Evolutionary conservation across 2,888 invertebrate species (phyloP).

Genomic region (Coremacera marginata): DNA sequence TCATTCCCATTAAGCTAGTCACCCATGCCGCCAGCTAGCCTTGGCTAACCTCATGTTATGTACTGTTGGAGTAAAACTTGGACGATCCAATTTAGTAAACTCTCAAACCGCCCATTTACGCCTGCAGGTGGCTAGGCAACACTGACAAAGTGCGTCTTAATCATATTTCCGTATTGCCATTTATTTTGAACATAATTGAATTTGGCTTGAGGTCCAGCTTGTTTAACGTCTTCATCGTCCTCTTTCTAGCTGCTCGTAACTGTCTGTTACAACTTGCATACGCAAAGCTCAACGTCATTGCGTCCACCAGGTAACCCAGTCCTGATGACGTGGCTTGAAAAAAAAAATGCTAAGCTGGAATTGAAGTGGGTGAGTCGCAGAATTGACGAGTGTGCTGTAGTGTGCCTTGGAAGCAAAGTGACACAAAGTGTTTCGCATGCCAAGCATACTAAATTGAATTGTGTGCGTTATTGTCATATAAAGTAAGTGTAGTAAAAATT

Average conservation of each 20-base stretch:
- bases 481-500: neutral
- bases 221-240: neutral
- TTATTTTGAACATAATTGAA: slow-evolving; percentile 25
- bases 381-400: neutral
- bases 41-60: neutral
- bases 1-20: neutral
- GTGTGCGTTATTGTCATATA: slow-evolving; percentile 2
- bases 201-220: slow-evolving; percentile 14
- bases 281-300: neutral
- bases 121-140: neutral
- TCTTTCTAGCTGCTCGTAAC: neutral
- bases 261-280: neutral
- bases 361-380: neutral
- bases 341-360: neutral
- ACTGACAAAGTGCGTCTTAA: slow-evolving; percentile 20
- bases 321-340: neutral
- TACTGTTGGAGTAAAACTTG: neutral
- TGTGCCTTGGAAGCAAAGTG: neutral
- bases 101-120: no score
- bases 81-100: neutral
- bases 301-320: neutral
- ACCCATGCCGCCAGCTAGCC: neutral
- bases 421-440: slow-evolving; percentile 7
- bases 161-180: slow-evolving; percentile 25
- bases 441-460: slow-evolving; percentile 34